Conservation (phyloP, 2,797 vertebrate species). For the Myotis daubentonii region DNA sequence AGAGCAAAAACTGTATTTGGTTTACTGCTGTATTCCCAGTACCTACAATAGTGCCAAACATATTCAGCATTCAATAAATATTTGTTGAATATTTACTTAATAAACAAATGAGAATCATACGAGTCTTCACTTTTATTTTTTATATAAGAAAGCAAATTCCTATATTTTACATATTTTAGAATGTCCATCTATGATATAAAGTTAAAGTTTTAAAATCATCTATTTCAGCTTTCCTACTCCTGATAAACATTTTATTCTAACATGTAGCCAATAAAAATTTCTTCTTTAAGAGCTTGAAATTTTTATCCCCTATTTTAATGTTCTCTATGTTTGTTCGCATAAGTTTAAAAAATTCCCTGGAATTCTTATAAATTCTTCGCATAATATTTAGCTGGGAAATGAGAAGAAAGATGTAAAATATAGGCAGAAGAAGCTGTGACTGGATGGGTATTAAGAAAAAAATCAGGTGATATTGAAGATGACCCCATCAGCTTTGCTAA, state of each 20-base stretch:
- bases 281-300: background rate
- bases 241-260: slow-evolving; percentile 23
- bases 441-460: background rate
- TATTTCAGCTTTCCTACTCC: background rate
- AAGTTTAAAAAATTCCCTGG: background rate
- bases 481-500: background rate
- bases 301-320: background rate
- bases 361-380: slow-evolving; percentile 10
- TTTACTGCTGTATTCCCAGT: background rate
- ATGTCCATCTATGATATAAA: background rate
- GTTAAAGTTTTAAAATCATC: background rate
- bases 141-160: slow-evolving; percentile 1
- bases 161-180: background rate
- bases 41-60: background rate
- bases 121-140: slow-evolving; percentile 15
- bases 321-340: background rate
- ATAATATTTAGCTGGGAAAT: background rate
- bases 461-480: background rate
- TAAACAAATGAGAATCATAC: background rate
- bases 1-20: background rate
- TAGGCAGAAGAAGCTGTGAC: background rate
- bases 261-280: slow-evolving; percentile 2
- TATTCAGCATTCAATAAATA: background rate
- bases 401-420: background rate
- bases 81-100: background rate